phyloP scores from a whole-genome alignment of 2,888 invertebrate genomes.

The Siphlonurus alternatus region DNA sequence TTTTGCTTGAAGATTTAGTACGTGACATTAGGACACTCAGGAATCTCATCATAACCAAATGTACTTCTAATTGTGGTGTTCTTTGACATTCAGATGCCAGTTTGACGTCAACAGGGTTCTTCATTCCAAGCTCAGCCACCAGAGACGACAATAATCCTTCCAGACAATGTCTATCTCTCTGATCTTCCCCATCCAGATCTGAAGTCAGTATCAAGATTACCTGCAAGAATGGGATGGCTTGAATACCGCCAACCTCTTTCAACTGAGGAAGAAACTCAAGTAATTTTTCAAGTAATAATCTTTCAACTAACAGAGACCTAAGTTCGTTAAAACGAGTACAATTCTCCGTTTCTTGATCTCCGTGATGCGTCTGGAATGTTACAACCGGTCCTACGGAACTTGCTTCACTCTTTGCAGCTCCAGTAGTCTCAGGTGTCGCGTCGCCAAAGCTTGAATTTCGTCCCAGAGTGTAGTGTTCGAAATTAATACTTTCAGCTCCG shows the following conservation, averaged over 20 bases:
- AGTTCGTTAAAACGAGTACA: neutral
- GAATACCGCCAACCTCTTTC: constrained; percentile 59
- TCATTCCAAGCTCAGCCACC: constrained; percentile 53
- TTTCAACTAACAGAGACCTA: neutral
- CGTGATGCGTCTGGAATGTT: too few relatives aligned
- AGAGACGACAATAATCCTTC: constrained; percentile 57
- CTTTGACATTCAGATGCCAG: constrained; percentile 24
- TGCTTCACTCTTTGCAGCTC: neutral
- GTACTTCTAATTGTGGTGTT: constrained; percentile 64
- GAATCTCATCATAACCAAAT: constrained; percentile 71
- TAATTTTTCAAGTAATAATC: constrained; percentile 51
- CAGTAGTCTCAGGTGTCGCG: constrained; percentile 34
- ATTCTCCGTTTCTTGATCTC: neutral
- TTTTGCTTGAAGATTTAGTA: neutral
- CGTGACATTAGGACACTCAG: constrained; percentile 42
- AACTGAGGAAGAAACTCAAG: constrained; percentile 62
- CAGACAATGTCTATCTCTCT: constrained; percentile 58
- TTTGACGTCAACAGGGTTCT: constrained; percentile 26
- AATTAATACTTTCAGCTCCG: constrained; percentile 80
- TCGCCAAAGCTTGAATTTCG: constrained; percentile 85
- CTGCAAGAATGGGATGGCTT: constrained; percentile 85
- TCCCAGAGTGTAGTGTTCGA: constrained; percentile 72
- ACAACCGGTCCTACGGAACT: neutral
- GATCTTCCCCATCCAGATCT: constrained; percentile 73
- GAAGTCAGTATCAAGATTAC: constrained; percentile 76